Conservation (phyloP, 2,888 invertebrate genomes). For the Agrochola circellaris region DNA sequence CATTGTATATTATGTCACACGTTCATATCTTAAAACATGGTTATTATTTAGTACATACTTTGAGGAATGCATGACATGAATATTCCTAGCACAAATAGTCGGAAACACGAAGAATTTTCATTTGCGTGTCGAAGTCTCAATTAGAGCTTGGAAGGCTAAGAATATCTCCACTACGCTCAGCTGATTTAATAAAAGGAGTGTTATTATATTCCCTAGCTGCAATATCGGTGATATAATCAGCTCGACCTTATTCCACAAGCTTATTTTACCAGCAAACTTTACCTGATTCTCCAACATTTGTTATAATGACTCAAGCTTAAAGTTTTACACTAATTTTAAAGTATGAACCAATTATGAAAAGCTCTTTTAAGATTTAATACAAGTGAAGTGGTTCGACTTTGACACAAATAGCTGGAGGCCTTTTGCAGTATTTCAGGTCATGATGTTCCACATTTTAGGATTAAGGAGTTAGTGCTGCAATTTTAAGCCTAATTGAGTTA, state of each 20-base stretch:
- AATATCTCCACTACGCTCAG: slow-evolving; percentile 8
- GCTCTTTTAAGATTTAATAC: slow-evolving; percentile 15
- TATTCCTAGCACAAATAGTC: slow-evolving; percentile 5
- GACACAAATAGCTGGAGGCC: neutral
- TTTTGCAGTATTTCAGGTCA: slow-evolving; percentile 4
- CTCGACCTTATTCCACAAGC: neutral
- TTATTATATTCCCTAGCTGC: slow-evolving; percentile 7
- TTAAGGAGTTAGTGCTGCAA: neutral
- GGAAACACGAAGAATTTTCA: neutral
- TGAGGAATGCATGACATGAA: neutral
- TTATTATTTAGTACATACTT: neutral
- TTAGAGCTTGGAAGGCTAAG: neutral
- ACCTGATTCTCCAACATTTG: neutral
- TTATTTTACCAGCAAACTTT: slow-evolving; percentile 20
- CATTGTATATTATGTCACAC: too few relatives aligned
- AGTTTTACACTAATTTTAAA: slow-evolving; percentile 22
- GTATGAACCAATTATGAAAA: slow-evolving; percentile 29
- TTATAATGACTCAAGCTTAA: slow-evolving; percentile 2
- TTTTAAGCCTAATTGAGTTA: neutral
- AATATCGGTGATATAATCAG: slow-evolving; percentile 15
- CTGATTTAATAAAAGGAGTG: slow-evolving; percentile 7
- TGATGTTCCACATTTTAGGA: neutral
- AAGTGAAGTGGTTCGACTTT: slow-evolving; percentile 6
- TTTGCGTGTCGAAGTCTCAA: slow-evolving; percentile 16
- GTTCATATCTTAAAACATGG: too few relatives aligned